Evolutionary conservation across 2,888 invertebrate genomes (phyloP), one percentile per base, ranked within the genome.

Genomic region (Scaptomyza tumidula): DNA sequence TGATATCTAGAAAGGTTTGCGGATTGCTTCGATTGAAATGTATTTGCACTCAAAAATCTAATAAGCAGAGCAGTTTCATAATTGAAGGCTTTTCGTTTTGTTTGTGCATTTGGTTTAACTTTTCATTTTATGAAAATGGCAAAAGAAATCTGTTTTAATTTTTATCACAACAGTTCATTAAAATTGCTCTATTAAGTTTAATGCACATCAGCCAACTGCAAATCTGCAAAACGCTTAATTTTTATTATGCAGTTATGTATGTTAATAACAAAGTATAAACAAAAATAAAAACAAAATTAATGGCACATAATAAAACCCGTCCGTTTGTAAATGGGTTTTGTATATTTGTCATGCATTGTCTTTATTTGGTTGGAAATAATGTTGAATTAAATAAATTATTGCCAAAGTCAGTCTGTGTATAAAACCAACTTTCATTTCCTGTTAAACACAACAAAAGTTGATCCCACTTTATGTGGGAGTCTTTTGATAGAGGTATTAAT

Each of bases 371-470:
- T 62, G 60, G 49, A 83, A 71, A 78, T 72, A 81, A 78, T 85
- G 68, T 62, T 58, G 63, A 75, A 78, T 85, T 85, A 75, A 81
- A 85, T 85, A 82, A 87, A 87, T 85, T 75, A 78, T 85, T 71
- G 68, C 82, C 50, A 58, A 63, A 58, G 19, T 35, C 35, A 11
- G 75, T 66, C 46, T 55, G 43, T 46, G 59, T 14, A 65, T 57
- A 24, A 71, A 82, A 66, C 46, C 48, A 69, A 87, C 88, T 83
- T 83, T 83, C 86, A 83, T 83, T 83, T 83, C 82, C 82, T 81
- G 82, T 63, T 60, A 24, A 49, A 41, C 43, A 13, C 41, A 35
- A 61, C 53, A 39, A 39, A 39, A n/a, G 44, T 67, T 58, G 27
- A 24, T 16, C 49, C 52, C 43, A 31, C 24, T 63, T 27, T 45